phyloP scores from a whole-genome alignment of 2,888 invertebrate species.

The Drosophila mimica region DNA sequence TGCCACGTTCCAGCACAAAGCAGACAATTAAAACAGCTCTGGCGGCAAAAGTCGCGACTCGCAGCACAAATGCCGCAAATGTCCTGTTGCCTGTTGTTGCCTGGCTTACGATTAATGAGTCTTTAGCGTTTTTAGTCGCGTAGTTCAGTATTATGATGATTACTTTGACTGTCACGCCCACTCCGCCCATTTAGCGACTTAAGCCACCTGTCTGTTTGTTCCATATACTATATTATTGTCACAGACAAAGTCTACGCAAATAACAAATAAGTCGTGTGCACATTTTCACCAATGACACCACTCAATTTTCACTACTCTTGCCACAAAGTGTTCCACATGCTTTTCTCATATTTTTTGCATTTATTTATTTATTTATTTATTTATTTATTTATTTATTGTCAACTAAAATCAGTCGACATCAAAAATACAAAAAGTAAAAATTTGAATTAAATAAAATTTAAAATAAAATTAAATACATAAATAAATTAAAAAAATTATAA shows the following conservation, averaged over 20 bases:
- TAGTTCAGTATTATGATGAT: slow-evolving; percentile 65
- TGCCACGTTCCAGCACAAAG: slow-evolving; percentile 30
- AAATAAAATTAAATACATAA: no score
- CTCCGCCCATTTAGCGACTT: neutral
- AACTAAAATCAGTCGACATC: no score
- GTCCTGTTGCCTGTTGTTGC: slow-evolving; percentile 53
- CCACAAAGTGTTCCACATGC: neutral
- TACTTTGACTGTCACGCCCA: slow-evolving; percentile 49
- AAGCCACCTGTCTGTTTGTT: slow-evolving; percentile 49
- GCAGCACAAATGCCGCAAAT: slow-evolving; percentile 55
- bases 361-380: no score
- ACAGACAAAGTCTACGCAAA: slow-evolving; percentile 47
- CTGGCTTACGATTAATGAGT: slow-evolving; percentile 78
- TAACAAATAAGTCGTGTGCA: slow-evolving; percentile 52
- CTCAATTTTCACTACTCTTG: slow-evolving; percentile 17
- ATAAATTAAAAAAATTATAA: no score
- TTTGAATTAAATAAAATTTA: no score
- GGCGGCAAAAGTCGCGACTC: slow-evolving; percentile 64
- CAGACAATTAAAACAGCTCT: slow-evolving; percentile 69
- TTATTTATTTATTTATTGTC: no score
- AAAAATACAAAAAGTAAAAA: no score
- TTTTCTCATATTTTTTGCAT: neutral
- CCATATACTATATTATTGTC: slow-evolving; percentile 20
- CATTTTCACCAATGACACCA: slow-evolving; percentile 32
- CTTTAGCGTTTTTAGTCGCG: slow-evolving; percentile 74